These are phyloP conservation scores for Chrysogorgia sp. DNA, from an alignment of 92 coral and sea anemone genomes.

Conservation along the genomic window DNA sequence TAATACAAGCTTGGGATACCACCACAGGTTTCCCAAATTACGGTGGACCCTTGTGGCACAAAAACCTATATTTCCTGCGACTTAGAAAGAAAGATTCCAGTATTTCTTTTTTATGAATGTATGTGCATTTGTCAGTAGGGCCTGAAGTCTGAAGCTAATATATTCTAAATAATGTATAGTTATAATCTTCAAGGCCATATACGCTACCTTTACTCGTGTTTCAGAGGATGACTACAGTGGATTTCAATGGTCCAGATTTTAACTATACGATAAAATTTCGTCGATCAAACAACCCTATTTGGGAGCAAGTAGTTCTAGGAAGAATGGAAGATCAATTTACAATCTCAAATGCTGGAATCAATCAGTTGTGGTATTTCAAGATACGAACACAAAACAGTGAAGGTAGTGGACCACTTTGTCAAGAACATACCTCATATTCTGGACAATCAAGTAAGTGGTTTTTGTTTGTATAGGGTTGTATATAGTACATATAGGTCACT, in stretches of 20 bases:
- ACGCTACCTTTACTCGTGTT: neutral
- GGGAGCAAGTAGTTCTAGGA: conserved; percentile 9
- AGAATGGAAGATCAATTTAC: conserved; percentile 8
- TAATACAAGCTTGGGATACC: no score
- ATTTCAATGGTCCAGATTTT: conserved; percentile 35
- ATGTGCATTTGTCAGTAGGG: no score
- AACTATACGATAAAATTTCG: conserved; percentile 17
- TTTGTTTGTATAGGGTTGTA: neutral
- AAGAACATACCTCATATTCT: neutral
- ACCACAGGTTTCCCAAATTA: no score
- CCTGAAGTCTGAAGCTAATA: no score
- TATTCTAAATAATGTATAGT: neutral
- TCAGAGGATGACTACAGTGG: conserved; percentile 8
- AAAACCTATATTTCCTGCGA: no score
- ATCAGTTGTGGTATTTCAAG: conserved; percentile 10
- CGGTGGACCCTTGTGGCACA: no score
- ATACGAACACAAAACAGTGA: conserved; percentile 27
- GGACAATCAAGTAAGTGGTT: conserved; percentile 33
- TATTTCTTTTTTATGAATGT: no score
- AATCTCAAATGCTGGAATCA: conserved; percentile 19
- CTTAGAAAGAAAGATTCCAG: no score
- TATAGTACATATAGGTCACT: no score
- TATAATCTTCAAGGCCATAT: neutral
- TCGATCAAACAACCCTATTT: conserved; percentile 1
- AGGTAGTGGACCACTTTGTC: conserved; percentile 34